A percentile compares a stretch with the other conserved stretches of the same genome.
phyloP scores from a whole-genome alignment of 2,888 invertebrate species.

The Cordilura impudica region DNA sequence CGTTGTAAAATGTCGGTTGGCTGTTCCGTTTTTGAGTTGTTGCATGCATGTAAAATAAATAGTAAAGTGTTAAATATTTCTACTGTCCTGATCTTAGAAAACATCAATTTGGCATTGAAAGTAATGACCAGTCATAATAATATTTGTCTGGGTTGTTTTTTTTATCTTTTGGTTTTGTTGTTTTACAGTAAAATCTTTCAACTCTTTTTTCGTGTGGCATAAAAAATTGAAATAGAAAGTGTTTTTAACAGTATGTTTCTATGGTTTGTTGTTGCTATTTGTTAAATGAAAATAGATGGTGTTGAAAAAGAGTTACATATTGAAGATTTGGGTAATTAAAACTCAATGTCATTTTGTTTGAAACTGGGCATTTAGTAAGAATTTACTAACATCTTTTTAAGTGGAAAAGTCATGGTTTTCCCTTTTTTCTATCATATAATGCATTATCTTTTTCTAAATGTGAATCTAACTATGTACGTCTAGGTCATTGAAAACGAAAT shows the following conservation, averaged over 20 bases:
- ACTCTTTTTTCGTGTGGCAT: constrained; percentile 46
- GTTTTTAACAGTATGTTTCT: constrained; percentile 35
- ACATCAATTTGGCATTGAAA: constrained; percentile 50
- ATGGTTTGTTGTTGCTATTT: background rate
- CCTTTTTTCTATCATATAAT: background rate
- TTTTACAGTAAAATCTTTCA: constrained; percentile 1
- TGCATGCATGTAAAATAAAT: background rate
- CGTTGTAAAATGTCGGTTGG: constrained; percentile 21
- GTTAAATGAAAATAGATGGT: constrained; percentile 7
- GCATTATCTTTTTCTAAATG: background rate
- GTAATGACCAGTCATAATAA: constrained; percentile 40
- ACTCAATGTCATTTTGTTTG: constrained; percentile 31
- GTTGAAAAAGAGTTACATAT: constrained; percentile 35
- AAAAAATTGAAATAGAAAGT: constrained; percentile 48
- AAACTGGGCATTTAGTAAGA: background rate
- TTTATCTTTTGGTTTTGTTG: background rate
- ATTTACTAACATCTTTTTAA: constrained; percentile 6
- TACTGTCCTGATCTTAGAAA: background rate
- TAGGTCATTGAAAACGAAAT: background rate
- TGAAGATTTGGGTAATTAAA: constrained; percentile 2
- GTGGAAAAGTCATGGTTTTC: constrained; percentile 28
- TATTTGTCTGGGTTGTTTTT: constrained; percentile 7
- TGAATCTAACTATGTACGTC: background rate
- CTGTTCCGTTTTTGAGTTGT: background rate
- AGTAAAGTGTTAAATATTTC: constrained; percentile 3